Evolutionary conservation across 2,113 vertebrate genomes (phyloP).

Genomic region (Pycnonotus jocosus): DNA sequence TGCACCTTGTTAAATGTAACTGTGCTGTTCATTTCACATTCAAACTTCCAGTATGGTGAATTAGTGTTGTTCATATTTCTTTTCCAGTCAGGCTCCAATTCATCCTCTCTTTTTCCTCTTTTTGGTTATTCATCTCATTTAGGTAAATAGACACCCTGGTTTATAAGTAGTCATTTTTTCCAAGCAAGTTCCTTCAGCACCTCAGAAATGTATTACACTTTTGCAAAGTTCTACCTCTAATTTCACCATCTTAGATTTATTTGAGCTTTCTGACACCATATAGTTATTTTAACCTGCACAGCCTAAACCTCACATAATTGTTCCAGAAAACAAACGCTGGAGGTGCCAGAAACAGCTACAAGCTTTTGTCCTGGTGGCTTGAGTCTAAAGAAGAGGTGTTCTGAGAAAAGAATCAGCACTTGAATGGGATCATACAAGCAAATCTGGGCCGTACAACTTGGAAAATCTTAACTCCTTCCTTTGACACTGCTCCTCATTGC

Average conservation of each 20-base stretch:
- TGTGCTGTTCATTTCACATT: background rate
- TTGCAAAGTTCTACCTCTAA: background rate
- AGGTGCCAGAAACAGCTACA: background rate
- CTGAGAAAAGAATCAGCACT: background rate
- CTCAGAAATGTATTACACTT: background rate
- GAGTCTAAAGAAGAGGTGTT: background rate
- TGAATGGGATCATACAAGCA: background rate
- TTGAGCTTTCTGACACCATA: background rate
- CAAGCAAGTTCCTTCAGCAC: background rate
- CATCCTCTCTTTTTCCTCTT: background rate
- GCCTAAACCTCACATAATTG: background rate
- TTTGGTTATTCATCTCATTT: background rate
- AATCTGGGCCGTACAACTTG: background rate
- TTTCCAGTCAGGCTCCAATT: background rate
- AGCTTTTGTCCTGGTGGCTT: background rate
- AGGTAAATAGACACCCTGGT: background rate
- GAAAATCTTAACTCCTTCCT: background rate
- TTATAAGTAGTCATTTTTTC: background rate
- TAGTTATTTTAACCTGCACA: background rate
- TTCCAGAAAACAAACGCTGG: background rate
- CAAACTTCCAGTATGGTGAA: background rate
- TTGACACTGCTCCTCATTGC: background rate
- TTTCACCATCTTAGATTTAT: background rate
- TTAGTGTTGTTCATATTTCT: background rate
- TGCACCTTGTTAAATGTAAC: background rate